Evolutionary conservation across 2,888 invertebrate genomes (phyloP), one percentile per base, ranked within the genome.

Genomic region (Trissoscelio sp.): DNA sequence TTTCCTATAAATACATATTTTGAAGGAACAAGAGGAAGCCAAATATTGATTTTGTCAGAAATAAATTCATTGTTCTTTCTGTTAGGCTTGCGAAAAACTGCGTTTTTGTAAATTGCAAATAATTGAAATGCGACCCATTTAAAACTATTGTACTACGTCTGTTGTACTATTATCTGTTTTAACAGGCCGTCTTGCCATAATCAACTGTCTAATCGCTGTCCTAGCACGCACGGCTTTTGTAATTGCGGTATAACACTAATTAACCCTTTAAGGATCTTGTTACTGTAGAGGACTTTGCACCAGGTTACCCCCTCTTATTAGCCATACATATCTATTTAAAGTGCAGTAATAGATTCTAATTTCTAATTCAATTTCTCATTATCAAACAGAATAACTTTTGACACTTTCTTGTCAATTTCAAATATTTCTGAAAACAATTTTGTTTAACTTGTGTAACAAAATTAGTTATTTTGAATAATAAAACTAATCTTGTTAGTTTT

Each of bases 191-290:
- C 58, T 58, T 58, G 58, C 37, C 11, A 70, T 58, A 70, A 70
- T 70, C 58, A 70, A 58, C 70, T 24, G 34, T 70, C 70, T 70
- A 70, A 70, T 57, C 70, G 58, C 7, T 37, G 58, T 57, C 58
- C 46, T 34, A 22, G 37, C 62, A 73, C 62, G 62, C 60, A 60
- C 51, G 39, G 74, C 70, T 53, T 58, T 62, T 67, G 69, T 79
- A 79, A 73, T 73, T 72, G 51, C 22, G 48, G 66, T 55, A 55
- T 66, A 66, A 70, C 58, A 69, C 58, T 79, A 82, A 82, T 82
- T 72, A 82, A 67, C 75, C 79, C 79, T 79, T 79, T 79, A 74
- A 24, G 60, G 74, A 74, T 73, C 58, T 34, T 34, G 57, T 81
- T 78, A 73, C 77, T 48, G 44, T 60, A 14, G 58, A 53, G 24